Percentiles rank a stretch among this genome's conserved stretches.
phyloP scores from a whole-genome alignment of 2,888 invertebrate genomes.

The Acanthosepion lycidas region DNA sequence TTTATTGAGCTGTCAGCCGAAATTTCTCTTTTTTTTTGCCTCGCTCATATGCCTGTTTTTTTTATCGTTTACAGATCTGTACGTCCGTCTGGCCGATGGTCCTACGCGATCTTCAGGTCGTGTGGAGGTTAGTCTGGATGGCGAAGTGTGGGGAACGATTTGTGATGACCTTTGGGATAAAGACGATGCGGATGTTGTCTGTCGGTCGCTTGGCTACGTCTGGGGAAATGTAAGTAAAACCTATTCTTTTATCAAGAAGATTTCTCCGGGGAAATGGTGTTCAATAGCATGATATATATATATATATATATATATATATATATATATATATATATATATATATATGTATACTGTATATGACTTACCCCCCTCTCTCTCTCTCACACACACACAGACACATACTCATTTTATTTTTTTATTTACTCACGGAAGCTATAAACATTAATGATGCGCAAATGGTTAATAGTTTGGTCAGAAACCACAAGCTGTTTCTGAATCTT shows the following conservation, averaged over 20 bases:
- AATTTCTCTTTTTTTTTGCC: not conserved
- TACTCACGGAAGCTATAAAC: too few species aligned
- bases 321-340: too few species aligned
- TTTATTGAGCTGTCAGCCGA: not conserved
- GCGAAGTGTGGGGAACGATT: conserved; percentile 60
- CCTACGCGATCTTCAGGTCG: conserved; percentile 48
- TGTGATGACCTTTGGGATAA: conserved; percentile 62
- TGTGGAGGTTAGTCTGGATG: conserved; percentile 52
- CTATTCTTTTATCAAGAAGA: not conserved
- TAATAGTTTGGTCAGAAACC: too few species aligned
- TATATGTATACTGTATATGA: too few species aligned
- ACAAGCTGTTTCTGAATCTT: too few species aligned
- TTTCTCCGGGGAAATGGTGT: too few species aligned
- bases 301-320: too few species aligned
- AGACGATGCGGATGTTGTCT: conserved; percentile 61
- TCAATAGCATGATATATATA: too few species aligned
- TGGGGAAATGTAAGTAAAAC: conserved; percentile 45
- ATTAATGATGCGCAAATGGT: too few species aligned
- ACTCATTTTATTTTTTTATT: too few species aligned
- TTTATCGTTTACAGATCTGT: not conserved
- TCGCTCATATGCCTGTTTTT: not conserved
- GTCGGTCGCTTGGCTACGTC: conserved; percentile 59
- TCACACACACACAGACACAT: too few species aligned
- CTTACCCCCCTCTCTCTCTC: too few species aligned
- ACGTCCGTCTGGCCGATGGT: conserved; percentile 45